phyloP scores from a whole-genome alignment of 2,797 vertebrate genomes.

The Loriculus beryllinus region DNA sequence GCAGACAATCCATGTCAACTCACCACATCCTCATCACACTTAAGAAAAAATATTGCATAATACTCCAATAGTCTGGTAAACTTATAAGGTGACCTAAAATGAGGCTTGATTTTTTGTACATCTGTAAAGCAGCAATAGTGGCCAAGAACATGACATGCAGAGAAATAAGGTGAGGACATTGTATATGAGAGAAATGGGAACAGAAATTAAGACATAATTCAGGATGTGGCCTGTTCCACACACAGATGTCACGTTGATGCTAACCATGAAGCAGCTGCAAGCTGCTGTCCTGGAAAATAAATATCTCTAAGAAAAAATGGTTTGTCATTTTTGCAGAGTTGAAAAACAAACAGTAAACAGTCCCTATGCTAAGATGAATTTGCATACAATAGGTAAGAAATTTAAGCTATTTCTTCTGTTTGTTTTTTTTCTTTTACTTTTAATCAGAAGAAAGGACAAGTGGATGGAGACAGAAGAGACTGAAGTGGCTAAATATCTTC shows the following conservation, averaged over 20 bases:
- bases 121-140: background rate
- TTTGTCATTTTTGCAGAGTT: background rate
- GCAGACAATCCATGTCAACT: background rate
- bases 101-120: background rate
- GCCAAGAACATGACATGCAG: background rate
- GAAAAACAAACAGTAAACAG: background rate
- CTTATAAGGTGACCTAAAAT: background rate
- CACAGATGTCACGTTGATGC: background rate
- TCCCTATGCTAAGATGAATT: background rate
- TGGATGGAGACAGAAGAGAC: background rate
- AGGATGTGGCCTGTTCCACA: background rate
- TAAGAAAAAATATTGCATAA: background rate
- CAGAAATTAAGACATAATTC: background rate
- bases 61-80: background rate
- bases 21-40: background rate
- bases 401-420: background rate
- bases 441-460: background rate
- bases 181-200: background rate
- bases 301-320: background rate
- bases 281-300: background rate
- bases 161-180: background rate
- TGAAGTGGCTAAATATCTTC: background rate
- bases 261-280: background rate
- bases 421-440: background rate
- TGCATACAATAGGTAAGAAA: background rate